Evolutionary conservation across 2,797 vertebrate genomes (phyloP).

Genomic region (Orientallactaga sibirica): DNA sequence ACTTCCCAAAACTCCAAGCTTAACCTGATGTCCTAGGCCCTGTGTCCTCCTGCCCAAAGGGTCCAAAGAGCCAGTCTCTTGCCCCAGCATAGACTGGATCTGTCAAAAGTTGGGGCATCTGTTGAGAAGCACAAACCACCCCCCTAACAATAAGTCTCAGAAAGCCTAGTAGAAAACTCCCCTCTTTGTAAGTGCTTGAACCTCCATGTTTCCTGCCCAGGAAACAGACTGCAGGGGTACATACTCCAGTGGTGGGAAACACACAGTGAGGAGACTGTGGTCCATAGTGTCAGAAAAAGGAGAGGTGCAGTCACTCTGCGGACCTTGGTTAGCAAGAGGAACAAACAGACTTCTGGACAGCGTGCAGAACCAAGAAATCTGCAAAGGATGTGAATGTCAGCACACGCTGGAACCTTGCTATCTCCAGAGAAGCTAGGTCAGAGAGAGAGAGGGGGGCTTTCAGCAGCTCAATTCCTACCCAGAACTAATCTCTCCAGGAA

Average conservation of each 20-base stretch:
- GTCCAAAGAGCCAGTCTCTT: background rate
- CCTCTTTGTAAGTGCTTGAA: background rate
- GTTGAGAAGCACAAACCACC: background rate
- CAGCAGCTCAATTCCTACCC: background rate
- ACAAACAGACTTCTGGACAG: background rate
- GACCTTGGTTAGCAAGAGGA: background rate
- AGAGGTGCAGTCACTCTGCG: background rate
- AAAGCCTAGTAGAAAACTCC: background rate
- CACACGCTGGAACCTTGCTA: background rate
- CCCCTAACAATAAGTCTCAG: background rate
- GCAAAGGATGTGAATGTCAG: background rate
- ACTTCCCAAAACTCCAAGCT: conserved; percentile 25
- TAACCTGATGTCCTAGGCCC: background rate
- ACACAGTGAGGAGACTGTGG: background rate
- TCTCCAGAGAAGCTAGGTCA: background rate
- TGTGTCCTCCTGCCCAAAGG: background rate
- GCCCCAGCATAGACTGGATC: background rate
- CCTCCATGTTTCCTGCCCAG: background rate
- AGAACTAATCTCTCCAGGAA: background rate
- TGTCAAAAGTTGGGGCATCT: background rate
- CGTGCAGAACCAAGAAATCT: background rate
- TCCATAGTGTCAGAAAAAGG: background rate
- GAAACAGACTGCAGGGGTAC: background rate
- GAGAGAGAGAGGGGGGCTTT: background rate
- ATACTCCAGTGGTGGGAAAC: background rate